A percentile compares a stretch with the other conserved stretches of the same genome.
Evolutionary conservation across 2,113 vertebrate species (phyloP).

Genomic region (Sclerurus mexicanus): DNA sequence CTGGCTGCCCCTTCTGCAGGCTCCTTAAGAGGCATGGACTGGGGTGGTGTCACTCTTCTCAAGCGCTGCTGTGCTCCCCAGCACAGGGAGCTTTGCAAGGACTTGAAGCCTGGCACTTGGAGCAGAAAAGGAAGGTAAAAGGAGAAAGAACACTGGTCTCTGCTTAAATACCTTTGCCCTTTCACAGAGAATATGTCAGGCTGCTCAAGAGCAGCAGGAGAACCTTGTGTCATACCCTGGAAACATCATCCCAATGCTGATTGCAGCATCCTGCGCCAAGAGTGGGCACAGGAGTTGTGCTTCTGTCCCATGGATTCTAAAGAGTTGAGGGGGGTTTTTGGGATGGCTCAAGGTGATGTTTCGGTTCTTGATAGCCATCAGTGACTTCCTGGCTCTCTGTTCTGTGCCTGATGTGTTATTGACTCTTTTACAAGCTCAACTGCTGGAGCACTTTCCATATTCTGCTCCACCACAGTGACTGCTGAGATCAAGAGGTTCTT

Average conservation of each 20-base stretch:
- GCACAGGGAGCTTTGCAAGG: neutral
- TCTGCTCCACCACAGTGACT: neutral
- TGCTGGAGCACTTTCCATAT: neutral
- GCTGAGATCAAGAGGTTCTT: neutral
- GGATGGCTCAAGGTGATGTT: neutral
- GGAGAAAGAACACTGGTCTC: neutral
- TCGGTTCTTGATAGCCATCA: neutral
- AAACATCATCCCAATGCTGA: neutral
- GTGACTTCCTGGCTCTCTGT: neutral
- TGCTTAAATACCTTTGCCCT: neutral
- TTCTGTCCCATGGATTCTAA: neutral
- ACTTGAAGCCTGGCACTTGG: neutral
- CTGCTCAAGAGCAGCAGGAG: neutral
- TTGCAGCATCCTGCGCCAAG: fast-evolving
- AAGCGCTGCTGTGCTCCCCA: fast-evolving
- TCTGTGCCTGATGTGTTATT: neutral
- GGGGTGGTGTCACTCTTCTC: neutral
- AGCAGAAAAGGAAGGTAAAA: neutral
- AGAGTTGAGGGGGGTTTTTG: neutral
- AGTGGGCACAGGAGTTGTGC: neutral
- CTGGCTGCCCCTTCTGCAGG: neutral
- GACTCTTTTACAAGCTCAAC: neutral
- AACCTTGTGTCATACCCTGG: neutral
- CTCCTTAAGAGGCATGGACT: fast-evolving
- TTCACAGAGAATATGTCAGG: neutral